These are phyloP conservation scores for Takifugu rubripes DNA, from an alignment of 2,797 vertebrate genomes.

Conservation along the genomic window DNA sequence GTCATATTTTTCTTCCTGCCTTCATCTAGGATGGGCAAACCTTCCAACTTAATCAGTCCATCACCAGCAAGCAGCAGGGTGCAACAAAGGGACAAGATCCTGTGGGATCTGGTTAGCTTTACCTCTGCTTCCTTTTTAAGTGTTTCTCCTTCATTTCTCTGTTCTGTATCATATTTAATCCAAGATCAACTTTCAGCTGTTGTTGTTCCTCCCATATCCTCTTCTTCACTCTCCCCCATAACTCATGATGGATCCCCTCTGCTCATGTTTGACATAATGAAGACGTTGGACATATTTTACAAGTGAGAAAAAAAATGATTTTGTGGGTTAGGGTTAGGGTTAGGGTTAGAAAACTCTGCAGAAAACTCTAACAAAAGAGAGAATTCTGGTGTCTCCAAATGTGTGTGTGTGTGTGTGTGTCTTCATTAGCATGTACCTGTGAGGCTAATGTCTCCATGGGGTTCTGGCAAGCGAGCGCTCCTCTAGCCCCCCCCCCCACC, in stretches of 20 bases:
- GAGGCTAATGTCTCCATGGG: slow-evolving; percentile 60
- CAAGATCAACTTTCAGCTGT: slow-evolving; percentile 28
- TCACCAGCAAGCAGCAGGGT: slow-evolving; percentile 25
- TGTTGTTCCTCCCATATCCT: slow-evolving; percentile 7
- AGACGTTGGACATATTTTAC: slow-evolving; percentile 18
- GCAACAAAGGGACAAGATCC: slow-evolving; percentile 8
- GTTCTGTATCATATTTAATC: slow-evolving; percentile 25
- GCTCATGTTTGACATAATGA: slow-evolving; percentile 42
- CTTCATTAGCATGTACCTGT: slow-evolving; percentile 69
- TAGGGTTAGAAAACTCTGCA: no score
- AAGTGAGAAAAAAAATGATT: no score
- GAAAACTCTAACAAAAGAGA: no score
- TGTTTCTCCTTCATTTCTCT: slow-evolving; percentile 2
- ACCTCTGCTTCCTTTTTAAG: neutral
- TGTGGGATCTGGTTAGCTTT: slow-evolving; percentile 14
- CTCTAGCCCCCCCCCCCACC: slow-evolving; percentile 36
- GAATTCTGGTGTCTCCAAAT: no score
- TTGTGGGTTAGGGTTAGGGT: no score
- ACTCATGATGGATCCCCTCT: slow-evolving; percentile 34
- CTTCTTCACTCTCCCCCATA: slow-evolving; percentile 22
- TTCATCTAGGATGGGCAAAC: slow-evolving; percentile 7
- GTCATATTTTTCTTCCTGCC: neutral
- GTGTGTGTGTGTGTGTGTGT: slow-evolving; percentile 25
- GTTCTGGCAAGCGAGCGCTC: slow-evolving; percentile 46
- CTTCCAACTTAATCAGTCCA: slow-evolving; percentile 40